Evolutionary conservation across 2,797 vertebrate genomes (phyloP).

Genomic region (Platalea minor): DNA sequence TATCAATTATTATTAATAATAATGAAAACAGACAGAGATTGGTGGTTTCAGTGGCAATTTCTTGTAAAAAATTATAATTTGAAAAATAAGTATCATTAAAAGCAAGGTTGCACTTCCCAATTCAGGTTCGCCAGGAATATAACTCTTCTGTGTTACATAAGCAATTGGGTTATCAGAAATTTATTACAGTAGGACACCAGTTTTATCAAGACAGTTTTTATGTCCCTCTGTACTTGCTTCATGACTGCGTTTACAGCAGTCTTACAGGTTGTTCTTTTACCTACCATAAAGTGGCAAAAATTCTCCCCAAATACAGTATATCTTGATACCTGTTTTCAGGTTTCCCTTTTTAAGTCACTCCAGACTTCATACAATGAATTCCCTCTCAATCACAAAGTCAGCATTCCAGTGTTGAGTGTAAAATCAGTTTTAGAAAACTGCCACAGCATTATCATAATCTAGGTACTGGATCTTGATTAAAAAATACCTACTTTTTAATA

Average conservation of each 20-base stretch:
- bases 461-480: background rate
- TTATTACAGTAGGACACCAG: background rate
- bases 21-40: background rate
- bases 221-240: background rate
- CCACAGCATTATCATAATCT: background rate
- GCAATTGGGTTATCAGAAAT: background rate
- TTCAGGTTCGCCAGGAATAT: background rate
- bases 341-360: background rate
- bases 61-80: background rate
- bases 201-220: background rate
- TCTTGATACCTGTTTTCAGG: background rate
- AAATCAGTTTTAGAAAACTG: background rate
- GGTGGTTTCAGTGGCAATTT: background rate
- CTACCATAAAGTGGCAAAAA: background rate
- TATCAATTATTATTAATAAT: background rate
- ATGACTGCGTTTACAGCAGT: background rate
- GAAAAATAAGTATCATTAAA: background rate
- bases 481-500: background rate
- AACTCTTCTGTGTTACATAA: background rate
- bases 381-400: background rate
- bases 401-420: background rate
- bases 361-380: background rate
- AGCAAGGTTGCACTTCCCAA: background rate
- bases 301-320: background rate
- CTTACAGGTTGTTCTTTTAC: background rate